Base-by-base conservation (phyloP, 2,797 vertebrate species). In the Astyanax mexicanus region DNA sequence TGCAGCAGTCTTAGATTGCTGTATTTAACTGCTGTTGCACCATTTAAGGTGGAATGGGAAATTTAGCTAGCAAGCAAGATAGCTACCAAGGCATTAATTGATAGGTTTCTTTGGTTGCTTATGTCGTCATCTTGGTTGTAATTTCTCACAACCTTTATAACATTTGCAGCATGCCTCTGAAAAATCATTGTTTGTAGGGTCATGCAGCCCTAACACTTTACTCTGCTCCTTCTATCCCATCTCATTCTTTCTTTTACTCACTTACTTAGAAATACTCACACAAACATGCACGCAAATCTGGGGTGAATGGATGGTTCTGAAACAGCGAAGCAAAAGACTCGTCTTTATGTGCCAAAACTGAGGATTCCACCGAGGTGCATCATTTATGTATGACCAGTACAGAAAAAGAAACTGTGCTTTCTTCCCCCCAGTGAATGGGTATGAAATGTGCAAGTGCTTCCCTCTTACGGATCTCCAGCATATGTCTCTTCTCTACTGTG, bases 381-480 rank as follows among this genome's bases (percentile, higher is more conserved):
- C 60, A 71, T 77, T 73, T 76, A 67, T 82, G 71, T 57, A 75
- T 68, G 60, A 77, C 60, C 62, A 42, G 8, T 10, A 47, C 57
- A 62, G 29, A 66, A 61, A 61, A 64, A 62, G 68, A 32, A 49
- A 67, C 69, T 67, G 52, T 64, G 44, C 45, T 49, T 35, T n/a
- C 45, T 32, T n/a, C 45, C 42, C n/a, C 65, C 45, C 27, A 21
- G 52, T 61, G 66, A 69, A 35, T 55, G 5, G 37, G 21, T 21
- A 29, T 65, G n/a, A 55, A 32, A 74, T 72, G 37, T 57, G n/a
- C 38, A 69, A 51, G 32, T 45, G n/a, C 21, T 66, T 51, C 19
- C 6, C 23, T 75, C 65, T 51, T 42, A 40, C 65, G 29, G 21
- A 27, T 51, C 60, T 29, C 25, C 57, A 17, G 6, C 51, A 17